phyloP scores from a whole-genome alignment of 2,797 vertebrate genomes.

The Enteromius argenteus region DNA sequence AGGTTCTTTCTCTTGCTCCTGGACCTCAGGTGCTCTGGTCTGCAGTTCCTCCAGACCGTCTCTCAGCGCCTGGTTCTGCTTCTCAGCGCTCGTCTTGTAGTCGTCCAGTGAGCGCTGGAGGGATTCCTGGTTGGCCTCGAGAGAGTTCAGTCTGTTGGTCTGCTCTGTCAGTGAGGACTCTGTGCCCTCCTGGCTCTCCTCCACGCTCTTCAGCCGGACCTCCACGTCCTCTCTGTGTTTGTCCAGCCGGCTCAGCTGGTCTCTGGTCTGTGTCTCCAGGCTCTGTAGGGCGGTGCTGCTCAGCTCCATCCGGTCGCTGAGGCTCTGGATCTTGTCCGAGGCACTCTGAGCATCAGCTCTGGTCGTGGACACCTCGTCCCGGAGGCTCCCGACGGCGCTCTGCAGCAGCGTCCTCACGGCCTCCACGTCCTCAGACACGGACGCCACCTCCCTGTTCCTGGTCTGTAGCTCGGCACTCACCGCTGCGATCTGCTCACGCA shows the following conservation, averaged over 20 bases:
- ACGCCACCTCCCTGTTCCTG: conserved; percentile 87
- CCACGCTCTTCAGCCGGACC: conserved; percentile 76
- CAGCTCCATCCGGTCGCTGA: conserved; percentile 74
- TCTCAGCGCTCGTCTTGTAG: conserved; percentile 66
- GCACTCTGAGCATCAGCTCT: conserved; percentile 75
- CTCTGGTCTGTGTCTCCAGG: conserved; percentile 68
- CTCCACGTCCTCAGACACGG: conserved; percentile 85
- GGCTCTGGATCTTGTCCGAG: conserved; percentile 71
- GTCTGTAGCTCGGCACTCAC: conserved; percentile 90
- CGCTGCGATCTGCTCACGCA: conserved; percentile 83
- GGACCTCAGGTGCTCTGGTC: conserved; percentile 70
- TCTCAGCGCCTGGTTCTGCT: conserved; percentile 53
- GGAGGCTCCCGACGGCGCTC: conserved; percentile 77
- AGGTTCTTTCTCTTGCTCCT: conserved; percentile 33
- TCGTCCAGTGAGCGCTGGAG: conserved; percentile 73
- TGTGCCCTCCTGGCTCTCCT: conserved; percentile 75
- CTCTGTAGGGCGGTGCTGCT: conserved; percentile 64
- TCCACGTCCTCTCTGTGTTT: conserved; percentile 72
- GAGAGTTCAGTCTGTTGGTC: conserved; percentile 73
- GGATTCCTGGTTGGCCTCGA: conserved; percentile 76
- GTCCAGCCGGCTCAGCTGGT: conserved; percentile 69
- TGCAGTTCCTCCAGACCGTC: conserved; percentile 77
- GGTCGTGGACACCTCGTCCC: conserved; percentile 74
- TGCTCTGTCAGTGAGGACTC: conserved; percentile 67
- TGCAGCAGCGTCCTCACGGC: conserved; percentile 80